Conservation (phyloP, 2,888 invertebrate genomes). For the Agrotis ipsilon region DNA sequence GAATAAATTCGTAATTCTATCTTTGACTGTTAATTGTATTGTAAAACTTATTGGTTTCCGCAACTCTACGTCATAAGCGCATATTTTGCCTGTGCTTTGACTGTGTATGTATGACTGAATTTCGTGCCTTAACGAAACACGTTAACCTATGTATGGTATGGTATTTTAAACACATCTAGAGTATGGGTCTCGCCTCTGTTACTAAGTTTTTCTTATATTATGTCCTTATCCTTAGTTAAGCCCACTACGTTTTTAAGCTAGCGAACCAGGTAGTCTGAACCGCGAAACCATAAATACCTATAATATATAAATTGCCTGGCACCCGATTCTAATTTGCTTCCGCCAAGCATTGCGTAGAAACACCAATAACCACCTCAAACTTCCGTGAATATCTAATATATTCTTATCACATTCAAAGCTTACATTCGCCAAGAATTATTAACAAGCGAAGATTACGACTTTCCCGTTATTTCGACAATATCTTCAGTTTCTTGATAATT, state of each 20-base stretch:
- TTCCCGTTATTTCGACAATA: slow-evolving; percentile 33
- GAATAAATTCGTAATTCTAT: too few species aligned
- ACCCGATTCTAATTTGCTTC: slow-evolving; percentile 1
- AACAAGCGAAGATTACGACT: slow-evolving; percentile 17
- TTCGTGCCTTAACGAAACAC: too few species aligned
- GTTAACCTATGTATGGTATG: background rate
- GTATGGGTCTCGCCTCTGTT: background rate
- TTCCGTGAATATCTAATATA: slow-evolving; percentile 20
- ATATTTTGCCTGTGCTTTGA: too few species aligned
- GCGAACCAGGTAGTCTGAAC: background rate
- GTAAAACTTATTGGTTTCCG: too few species aligned
- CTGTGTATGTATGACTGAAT: too few species aligned
- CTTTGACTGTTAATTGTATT: too few species aligned
- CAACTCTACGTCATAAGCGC: too few species aligned
- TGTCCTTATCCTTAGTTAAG: too few species aligned
- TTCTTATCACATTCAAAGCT: slow-evolving; percentile 2
- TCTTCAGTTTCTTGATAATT: slow-evolving; percentile 13
- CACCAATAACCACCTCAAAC: background rate
- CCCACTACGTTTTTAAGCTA: too few species aligned
- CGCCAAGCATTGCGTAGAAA: slow-evolving; percentile 6
- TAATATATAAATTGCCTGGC: background rate
- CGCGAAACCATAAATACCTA: too few species aligned
- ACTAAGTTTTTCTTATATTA: too few species aligned
- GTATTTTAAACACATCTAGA: too few species aligned
- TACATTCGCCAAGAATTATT: slow-evolving; percentile 24